Evolutionary conservation across 1,140 invertebrate genomes (phyloP), one percentile per base, ranked within the genome.

Genomic region (Drosophila subpulchrella): DNA sequence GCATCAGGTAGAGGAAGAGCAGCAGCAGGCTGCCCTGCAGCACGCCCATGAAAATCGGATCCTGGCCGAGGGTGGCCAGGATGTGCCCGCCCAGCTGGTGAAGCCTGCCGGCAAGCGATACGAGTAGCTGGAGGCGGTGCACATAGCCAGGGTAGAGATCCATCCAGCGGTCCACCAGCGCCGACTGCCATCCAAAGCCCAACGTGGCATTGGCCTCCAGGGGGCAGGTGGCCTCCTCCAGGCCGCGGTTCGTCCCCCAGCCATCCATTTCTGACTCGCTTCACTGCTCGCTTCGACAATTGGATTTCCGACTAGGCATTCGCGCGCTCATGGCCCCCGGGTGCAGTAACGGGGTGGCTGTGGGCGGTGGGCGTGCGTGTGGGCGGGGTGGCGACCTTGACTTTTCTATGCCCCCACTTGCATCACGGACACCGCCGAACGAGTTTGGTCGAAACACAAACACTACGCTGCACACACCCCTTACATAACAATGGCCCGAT

Each of bases 1-100:
- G 65, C 85, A 89, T 90, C n/a, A 90, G 39, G 42, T 75, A 89
- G 17, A 89, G 71, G n/a, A 89, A 89, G 48, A 89, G 39, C n/a
- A 89, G 38, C 7, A 90, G 38, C 58, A 90, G 27, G 13, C 73
- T 75, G 15, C 63, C 44, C 62, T 89, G 66, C 8, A 89, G 41
- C 3, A 72, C 85, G 41, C 70, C 82, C 4, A 89, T 58, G 55
- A 89, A 89, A 10, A 89, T 13, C 12, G 65, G 66, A 55, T 89
- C 84, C 27, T 75, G 58, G 1, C 62, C 47, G 0, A 89, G 65
- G 3, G 74, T 81, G 6, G 24, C 20, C 4, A 81, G 3, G 1
- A 89, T 24, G 13, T 47, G 47, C 6, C 44, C 30, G 7, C 71
- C 3, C 17, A 62, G 39, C 7, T 36, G 54, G 0, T 57, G 46